A percentile compares a stretch with the other conserved stretches of the same genome.
These are phyloP conservation scores for Nomada fabriciana DNA, from an alignment of 2,888 invertebrate genomes.

Conservation along the genomic window DNA sequence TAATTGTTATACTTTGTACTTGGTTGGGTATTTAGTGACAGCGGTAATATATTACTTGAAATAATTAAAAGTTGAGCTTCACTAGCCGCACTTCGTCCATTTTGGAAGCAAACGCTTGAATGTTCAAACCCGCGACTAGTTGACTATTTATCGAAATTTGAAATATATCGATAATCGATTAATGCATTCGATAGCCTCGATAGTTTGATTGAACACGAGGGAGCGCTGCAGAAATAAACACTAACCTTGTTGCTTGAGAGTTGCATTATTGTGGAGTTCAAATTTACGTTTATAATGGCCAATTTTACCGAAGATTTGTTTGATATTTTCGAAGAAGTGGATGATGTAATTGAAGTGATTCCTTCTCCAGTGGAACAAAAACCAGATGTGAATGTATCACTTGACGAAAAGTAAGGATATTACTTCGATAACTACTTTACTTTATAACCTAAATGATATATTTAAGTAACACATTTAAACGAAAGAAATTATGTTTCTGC, in stretches of 20 bases:
- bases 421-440: conserved; percentile 26
- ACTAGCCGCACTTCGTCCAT: neutral
- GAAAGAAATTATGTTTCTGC: conserved; percentile 17
- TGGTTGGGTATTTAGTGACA: neutral
- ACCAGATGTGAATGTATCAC: conserved; percentile 33
- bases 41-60: neutral
- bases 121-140: neutral
- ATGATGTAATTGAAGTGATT: conserved; percentile 73
- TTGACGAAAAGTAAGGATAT: conserved; percentile 52
- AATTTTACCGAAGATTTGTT: conserved; percentile 82
- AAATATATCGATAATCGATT: neutral
- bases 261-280: neutral
- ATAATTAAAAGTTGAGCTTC: neutral
- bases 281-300: conserved; percentile 74
- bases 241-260: neutral
- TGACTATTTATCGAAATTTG: conserved; percentile 6
- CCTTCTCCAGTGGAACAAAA: conserved; percentile 47
- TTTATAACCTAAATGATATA: conserved; percentile 24
- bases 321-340: conserved; percentile 82
- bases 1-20: neutral
- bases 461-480: neutral
- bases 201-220: too few species aligned
- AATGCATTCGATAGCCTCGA: neutral
- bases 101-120: neutral
- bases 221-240: neutral